Base-by-base conservation (phyloP, 2,797 vertebrate species). In the Monodelphis domestica region DNA sequence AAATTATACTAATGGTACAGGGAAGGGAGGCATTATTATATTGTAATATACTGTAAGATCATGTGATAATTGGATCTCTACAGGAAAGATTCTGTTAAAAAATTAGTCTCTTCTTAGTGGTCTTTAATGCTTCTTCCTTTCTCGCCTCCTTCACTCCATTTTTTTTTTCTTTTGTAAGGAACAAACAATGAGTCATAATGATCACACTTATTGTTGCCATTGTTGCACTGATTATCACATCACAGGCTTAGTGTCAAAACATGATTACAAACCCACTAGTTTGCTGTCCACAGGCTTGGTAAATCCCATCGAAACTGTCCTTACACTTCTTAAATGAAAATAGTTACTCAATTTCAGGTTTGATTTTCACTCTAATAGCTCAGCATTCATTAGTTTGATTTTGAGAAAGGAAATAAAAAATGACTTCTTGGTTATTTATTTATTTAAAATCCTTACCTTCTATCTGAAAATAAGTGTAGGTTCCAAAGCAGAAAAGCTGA, bases 371-470 rank as follows among this genome's bases (percentile, higher is more conserved):
- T 78, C 17, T 38, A 7, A 78, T 93, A 92, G 90, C 55, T 55
- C 50, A 93, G 59, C 92, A 52, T 53, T 97, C 78, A 91, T 95
- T 95, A 95, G 90, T 88, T 93, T 94, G 55, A 89, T 89, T 95
- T 90, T 57, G 90, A 52, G 94, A 87, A 92, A 91, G 92, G 87
- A 93, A 87, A 78, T 96, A 59, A 91, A 88, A 91, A 88, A 26
- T 59, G 53, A 94, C 45, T 78, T 26, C 70, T 78, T 78, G 21
- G 38, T 11, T 9, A 78, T 45, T n/a, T n/a, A n/a, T n/a, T n/a
- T n/a, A n/a, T n/a, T n/a, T n/a, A n/a, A n/a, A n/a, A n/a, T n/a
- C n/a, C n/a, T n/a, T n/a, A n/a, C n/a, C n/a, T n/a, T n/a, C n/a
- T n/a, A n/a, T n/a, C n/a, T n/a, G n/a, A n/a, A n/a, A n/a, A n/a